Evolutionary conservation across 2,113 vertebrate species (phyloP).

Genomic region (Eulacestoma nigropectus): DNA sequence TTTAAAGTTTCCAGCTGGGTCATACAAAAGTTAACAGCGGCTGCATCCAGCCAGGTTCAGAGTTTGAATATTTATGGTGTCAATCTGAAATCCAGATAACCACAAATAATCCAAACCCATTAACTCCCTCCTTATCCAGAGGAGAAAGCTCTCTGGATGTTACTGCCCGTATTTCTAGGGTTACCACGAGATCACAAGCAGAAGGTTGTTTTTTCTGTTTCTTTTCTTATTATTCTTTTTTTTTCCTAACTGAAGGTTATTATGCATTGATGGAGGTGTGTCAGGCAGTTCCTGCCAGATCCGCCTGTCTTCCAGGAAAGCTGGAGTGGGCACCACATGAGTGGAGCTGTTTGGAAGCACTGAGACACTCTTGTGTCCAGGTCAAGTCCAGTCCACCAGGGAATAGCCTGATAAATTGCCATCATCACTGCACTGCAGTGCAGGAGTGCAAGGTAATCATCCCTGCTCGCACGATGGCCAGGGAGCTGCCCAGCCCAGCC

Average conservation of each 20-base stretch:
- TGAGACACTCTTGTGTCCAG: background rate
- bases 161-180: slow-evolving; percentile 45
- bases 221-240: background rate
- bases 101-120: slow-evolving; percentile 75
- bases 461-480: background rate
- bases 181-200: background rate
- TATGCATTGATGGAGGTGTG: background rate
- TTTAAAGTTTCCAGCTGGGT: slow-evolving; percentile 78
- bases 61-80: slow-evolving; percentile 79
- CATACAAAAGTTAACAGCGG: slow-evolving; percentile 72
- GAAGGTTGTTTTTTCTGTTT: background rate
- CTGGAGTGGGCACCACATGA: background rate
- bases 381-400: slow-evolving; percentile 31
- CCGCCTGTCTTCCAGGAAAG: slow-evolving; percentile 36
- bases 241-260: background rate
- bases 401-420: slow-evolving; percentile 41
- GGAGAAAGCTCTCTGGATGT: slow-evolving; percentile 60
- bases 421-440: background rate
- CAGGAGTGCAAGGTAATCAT: slow-evolving; percentile 16
- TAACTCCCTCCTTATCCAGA: slow-evolving; percentile 48
- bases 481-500: background rate
- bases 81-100: slow-evolving; percentile 79
- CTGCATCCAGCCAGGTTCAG: slow-evolving; percentile 71
- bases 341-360: background rate
- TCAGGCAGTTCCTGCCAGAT: slow-evolving; percentile 27